A percentile compares a stretch with the other conserved stretches of the same genome.
These are phyloP conservation scores for Terrapene triunguis DNA, from an alignment of 2,113 vertebrate genomes.

Conservation along the genomic window DNA sequence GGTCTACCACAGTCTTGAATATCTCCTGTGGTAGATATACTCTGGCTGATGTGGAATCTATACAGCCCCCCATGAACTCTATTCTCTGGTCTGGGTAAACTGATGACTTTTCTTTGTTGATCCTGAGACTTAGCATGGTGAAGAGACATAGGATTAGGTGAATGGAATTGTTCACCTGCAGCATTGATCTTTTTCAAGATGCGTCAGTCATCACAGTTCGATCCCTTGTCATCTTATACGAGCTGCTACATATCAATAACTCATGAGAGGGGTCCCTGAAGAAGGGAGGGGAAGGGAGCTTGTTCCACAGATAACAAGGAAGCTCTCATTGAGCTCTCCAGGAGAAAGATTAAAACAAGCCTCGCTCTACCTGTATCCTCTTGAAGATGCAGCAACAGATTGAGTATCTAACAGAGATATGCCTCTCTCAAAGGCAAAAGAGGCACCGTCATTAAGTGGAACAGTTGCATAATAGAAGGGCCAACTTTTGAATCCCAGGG, in stretches of 20 bases:
- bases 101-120: not conserved
- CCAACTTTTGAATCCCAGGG: not conserved
- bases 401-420: not conserved
- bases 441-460: not conserved
- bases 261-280: not conserved
- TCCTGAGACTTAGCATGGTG: not conserved
- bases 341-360: not conserved
- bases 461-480: not conserved
- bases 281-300: not conserved
- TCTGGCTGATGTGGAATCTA: not conserved
- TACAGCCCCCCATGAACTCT: not conserved
- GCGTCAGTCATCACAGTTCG: not conserved
- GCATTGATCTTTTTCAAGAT: not conserved
- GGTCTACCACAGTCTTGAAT: not conserved
- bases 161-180: not conserved
- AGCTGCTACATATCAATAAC: not conserved
- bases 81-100: not conserved
- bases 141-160: not conserved
- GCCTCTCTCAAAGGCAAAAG: not conserved
- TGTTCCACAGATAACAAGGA: not conserved
- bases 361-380: not conserved
- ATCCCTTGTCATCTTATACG: not conserved
- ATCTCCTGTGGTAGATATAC: not conserved
- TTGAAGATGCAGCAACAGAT: not conserved
- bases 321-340: not conserved